Conservation (phyloP, 2,113 vertebrate species). For the Equus przewalskii region DNA sequence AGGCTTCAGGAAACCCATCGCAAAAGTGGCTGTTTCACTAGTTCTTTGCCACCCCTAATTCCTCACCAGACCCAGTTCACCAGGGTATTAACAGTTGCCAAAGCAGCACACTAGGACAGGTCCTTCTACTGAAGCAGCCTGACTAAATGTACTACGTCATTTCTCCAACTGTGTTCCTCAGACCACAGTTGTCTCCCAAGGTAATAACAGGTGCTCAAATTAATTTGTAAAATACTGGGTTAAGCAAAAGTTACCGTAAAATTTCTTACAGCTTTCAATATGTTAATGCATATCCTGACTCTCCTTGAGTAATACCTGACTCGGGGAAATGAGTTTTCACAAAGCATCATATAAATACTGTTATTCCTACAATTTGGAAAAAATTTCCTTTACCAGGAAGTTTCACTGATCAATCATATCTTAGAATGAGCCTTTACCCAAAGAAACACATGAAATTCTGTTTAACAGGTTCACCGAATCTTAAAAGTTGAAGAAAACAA, state of each 20-base stretch:
- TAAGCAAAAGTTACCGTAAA: not conserved
- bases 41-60: not conserved
- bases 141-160: not conserved
- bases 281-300: not conserved
- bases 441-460: not conserved
- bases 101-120: not conserved
- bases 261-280: not conserved
- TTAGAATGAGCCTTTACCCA: not conserved
- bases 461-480: not conserved
- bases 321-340: not conserved
- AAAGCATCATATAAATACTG: not conserved
- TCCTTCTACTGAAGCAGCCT: not conserved
- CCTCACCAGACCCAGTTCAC: not conserved
- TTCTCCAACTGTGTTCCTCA: not conserved
- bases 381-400: not conserved
- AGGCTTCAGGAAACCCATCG: not conserved
- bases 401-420: not conserved
- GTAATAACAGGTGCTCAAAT: not conserved
- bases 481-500: slow-evolving; percentile 34
- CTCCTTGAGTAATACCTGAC: not conserved
- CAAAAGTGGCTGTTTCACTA: not conserved
- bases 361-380: not conserved
- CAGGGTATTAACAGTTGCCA: not conserved
- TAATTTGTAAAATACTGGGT: not conserved
- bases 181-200: not conserved